These are phyloP conservation scores for Formica selysi DNA, from an alignment of 1,140 invertebrate species.

Conservation along the genomic window DNA sequence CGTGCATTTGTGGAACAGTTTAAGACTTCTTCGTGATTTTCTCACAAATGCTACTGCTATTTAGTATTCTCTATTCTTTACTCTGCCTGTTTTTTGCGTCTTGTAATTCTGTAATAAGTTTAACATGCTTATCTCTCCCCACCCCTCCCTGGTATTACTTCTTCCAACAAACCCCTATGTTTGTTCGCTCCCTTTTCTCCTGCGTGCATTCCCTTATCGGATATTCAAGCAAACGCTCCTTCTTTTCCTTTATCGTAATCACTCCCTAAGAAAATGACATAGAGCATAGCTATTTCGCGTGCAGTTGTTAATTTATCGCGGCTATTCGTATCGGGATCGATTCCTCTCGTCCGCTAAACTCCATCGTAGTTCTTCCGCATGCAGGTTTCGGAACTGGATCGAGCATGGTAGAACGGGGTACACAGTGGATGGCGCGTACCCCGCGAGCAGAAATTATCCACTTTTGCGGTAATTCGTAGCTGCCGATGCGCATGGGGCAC, in stretches of 20 bases:
- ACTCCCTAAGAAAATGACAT: conserved; percentile 59
- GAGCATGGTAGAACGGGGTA: neutral
- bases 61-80: neutral
- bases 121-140: conserved; percentile 46
- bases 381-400: conserved; percentile 32
- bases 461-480: conserved; percentile 78
- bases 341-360: conserved; percentile 30
- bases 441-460: conserved; percentile 73
- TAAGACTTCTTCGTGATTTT: neutral
- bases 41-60: too few relatives aligned
- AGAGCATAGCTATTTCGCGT: conserved; percentile 51
- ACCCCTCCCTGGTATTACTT: neutral
- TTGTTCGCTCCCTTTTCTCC: conserved; percentile 27
- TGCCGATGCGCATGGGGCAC: conserved; percentile 66
- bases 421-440: conserved; percentile 17
- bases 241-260: conserved; percentile 49
- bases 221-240: conserved; percentile 23
- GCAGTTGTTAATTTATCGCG: conserved; percentile 57
- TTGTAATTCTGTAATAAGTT: conserved; percentile 33
- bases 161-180: conserved; percentile 52
- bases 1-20: neutral
- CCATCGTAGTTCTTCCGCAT: conserved; percentile 20
- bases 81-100: conserved; percentile 16
- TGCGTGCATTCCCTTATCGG: conserved; percentile 39
- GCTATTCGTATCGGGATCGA: conserved; percentile 46